Evolutionary conservation across 2,888 invertebrate species (phyloP).

Genomic region (Mongoloraphidia duomilia): DNA sequence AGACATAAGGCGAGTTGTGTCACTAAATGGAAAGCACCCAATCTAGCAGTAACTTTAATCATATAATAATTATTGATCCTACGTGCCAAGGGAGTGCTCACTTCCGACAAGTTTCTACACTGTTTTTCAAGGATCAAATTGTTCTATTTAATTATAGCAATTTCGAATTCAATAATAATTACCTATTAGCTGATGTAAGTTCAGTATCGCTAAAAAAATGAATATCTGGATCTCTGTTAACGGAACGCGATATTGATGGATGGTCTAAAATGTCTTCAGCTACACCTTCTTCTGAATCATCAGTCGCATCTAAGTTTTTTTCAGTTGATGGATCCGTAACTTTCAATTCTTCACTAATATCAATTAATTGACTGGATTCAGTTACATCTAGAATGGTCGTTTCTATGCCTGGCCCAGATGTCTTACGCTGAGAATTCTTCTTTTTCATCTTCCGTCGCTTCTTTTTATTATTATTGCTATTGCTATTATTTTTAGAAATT

Average conservation of each 20-base stretch:
- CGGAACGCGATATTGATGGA: slow-evolving; percentile 17
- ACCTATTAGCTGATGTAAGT: slow-evolving; percentile 48
- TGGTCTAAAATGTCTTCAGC: slow-evolving; percentile 3
- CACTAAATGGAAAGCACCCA: no score
- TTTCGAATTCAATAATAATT: slow-evolving; percentile 17
- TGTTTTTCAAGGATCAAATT: no score
- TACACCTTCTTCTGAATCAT: slow-evolving; percentile 25
- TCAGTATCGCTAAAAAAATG: slow-evolving; percentile 93
- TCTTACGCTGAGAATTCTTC: slow-evolving; percentile 60
- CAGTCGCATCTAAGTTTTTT: slow-evolving; percentile 28
- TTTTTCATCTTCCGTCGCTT: slow-evolving; percentile 70
- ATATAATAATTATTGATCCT: no score
- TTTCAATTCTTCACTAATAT: slow-evolving; percentile 13
- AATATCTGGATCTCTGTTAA: slow-evolving; percentile 46
- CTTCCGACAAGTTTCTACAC: no score
- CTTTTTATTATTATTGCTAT: slow-evolving; percentile 38
- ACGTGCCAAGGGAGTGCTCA: no score
- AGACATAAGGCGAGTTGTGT: no score
- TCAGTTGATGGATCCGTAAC: slow-evolving; percentile 25
- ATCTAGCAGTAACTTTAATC: no score
- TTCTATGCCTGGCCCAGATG: slow-evolving; percentile 35
- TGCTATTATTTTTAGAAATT: slow-evolving; percentile 13
- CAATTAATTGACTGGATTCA: background rate
- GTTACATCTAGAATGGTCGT: background rate
- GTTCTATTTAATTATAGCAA: no score